Percentiles rank a stretch among this genome's conserved stretches.
These are phyloP conservation scores for Rugalucina vietnamica DNA, from an alignment of 2,888 invertebrate genomes.

Conservation along the genomic window DNA sequence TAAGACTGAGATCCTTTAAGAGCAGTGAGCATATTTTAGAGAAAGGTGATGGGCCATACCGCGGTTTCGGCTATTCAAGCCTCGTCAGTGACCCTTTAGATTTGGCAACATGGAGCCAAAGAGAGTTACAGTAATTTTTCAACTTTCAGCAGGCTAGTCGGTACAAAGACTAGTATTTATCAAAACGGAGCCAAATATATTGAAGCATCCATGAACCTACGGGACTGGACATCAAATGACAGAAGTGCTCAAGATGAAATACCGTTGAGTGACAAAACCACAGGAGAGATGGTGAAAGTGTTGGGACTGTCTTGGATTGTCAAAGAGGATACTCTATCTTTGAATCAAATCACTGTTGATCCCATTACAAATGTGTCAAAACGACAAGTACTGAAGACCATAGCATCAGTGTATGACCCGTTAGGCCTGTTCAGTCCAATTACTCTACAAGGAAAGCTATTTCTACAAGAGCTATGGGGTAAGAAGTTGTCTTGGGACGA, in stretches of 20 bases:
- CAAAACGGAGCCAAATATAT: too few species aligned
- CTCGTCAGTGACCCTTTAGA: too few species aligned
- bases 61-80: too few species aligned
- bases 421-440: slow-evolving; percentile 15
- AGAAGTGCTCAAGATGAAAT: background rate
- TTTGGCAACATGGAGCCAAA: too few species aligned
- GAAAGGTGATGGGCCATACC: too few species aligned
- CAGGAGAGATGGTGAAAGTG: background rate
- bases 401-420: slow-evolving; percentile 14
- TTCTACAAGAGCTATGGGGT: slow-evolving; percentile 13
- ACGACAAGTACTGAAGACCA: background rate
- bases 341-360: background rate
- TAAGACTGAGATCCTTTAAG: too few species aligned
- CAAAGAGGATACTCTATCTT: background rate
- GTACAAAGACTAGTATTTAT: too few species aligned
- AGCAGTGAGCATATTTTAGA: too few species aligned
- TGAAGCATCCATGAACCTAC: slow-evolving; percentile 20
- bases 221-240: slow-evolving; percentile 28
- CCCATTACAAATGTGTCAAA: background rate
- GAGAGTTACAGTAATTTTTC: too few species aligned
- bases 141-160: too few species aligned
- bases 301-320: slow-evolving; percentile 20
- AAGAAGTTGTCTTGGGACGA: slow-evolving; percentile 11
- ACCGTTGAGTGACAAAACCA: background rate
- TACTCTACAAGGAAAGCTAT: background rate